These are phyloP conservation scores for Meteorus sp. DNA, from an alignment of 1,140 invertebrate genomes.

Conservation along the genomic window DNA sequence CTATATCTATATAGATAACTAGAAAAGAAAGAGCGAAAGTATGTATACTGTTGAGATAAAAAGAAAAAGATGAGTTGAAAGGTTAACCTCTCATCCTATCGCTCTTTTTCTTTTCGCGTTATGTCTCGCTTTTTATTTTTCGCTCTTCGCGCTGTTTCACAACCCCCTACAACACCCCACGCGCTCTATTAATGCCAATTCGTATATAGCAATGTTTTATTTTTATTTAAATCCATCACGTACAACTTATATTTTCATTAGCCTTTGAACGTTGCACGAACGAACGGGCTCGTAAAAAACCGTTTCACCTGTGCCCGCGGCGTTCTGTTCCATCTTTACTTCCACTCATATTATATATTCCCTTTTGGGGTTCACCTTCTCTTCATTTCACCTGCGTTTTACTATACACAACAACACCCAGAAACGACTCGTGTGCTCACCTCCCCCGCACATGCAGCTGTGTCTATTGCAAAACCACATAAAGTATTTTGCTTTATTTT, in stretches of 20 bases:
- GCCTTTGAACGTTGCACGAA: slow-evolving; percentile 39
- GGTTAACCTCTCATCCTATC: slow-evolving; percentile 38
- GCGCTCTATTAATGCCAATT: too few relatives aligned
- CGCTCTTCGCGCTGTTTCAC: too few relatives aligned
- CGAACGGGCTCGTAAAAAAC: slow-evolving; percentile 44
- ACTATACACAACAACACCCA: too few relatives aligned
- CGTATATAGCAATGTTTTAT: too few relatives aligned
- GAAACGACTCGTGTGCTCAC: too few relatives aligned
- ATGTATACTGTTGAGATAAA: too few relatives aligned
- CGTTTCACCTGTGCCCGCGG: slow-evolving; percentile 47
- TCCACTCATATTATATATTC: neutral
- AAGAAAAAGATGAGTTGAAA: slow-evolving; percentile 37
- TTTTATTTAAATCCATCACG: slow-evolving; percentile 54
- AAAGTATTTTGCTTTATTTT: neutral
- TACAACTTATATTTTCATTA: slow-evolving; percentile 57
- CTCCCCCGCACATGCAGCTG: neutral
- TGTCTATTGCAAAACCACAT: neutral
- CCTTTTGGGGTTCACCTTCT: neutral
- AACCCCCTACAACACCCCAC: too few relatives aligned
- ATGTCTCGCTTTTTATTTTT: slow-evolving; percentile 27
- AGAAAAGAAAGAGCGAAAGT: too few relatives aligned
- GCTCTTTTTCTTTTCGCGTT: slow-evolving; percentile 5
- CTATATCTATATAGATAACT: too few relatives aligned
- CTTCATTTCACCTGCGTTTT: slow-evolving; percentile 21
- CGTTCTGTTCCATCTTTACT: slow-evolving; percentile 36